These are phyloP conservation scores for Glyphotaelius pellucidus DNA, from an alignment of 2,888 invertebrate species.

Conservation along the genomic window DNA sequence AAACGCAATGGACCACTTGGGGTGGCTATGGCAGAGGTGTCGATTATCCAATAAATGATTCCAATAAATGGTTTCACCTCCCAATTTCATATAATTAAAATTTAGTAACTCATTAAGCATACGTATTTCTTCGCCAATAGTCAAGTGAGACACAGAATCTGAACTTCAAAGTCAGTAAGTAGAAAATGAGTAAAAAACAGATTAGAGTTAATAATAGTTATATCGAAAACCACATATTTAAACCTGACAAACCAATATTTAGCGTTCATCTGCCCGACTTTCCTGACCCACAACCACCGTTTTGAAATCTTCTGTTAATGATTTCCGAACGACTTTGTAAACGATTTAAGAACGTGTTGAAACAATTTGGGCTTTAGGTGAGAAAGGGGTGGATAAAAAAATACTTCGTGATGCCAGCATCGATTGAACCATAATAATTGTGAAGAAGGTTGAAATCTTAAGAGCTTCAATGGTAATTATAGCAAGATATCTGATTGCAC, in stretches of 20 bases:
- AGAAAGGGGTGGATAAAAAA: not conserved
- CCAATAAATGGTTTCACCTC: too few species aligned
- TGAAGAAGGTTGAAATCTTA: not conserved
- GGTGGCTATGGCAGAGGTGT: too few species aligned
- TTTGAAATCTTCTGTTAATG: not conserved
- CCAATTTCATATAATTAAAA: too few species aligned
- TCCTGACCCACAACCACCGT: not conserved
- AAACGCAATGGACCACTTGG: too few species aligned
- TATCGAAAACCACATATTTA: not conserved
- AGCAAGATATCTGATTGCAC: constrained; percentile 16
- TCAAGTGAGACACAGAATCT: too few species aligned
- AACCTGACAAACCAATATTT: not conserved
- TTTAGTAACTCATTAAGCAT: too few species aligned
- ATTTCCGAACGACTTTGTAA: not conserved
- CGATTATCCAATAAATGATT: too few species aligned
- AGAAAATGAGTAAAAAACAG: not conserved
- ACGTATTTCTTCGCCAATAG: too few species aligned
- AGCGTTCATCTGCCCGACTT: not conserved
- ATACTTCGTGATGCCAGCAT: constrained; percentile 25
- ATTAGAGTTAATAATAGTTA: not conserved
- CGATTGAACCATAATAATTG: constrained; percentile 34
- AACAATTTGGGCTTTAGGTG: not conserved
- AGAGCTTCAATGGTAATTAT: not conserved
- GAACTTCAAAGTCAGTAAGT: too few species aligned
- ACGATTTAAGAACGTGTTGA: not conserved